Evolutionary conservation across 2,888 invertebrate species (phyloP), one percentile per base, ranked within the genome.

Genomic region (Molanna angustata): DNA sequence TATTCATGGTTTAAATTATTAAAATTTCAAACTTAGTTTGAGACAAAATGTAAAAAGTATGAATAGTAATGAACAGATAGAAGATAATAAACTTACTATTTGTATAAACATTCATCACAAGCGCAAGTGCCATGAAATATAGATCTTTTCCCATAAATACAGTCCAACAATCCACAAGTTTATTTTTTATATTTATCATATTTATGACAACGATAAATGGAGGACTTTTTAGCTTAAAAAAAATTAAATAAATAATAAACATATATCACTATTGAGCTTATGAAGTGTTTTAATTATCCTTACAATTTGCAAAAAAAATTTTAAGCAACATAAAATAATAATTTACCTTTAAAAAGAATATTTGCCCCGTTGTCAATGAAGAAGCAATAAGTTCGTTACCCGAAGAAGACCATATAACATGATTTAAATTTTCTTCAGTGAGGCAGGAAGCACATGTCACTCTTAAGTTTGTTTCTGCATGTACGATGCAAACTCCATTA

Each of bases 301-400:
- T n/a, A n/a, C n/a, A n/a, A n/a, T n/a, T n/a, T n/a, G n/a, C 11
- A 21, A 20, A 21, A 16, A 3, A 16, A 19, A n/a, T 4, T 22
- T 35, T 9, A n/a, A 35, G 4, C 11, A 21, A 42, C 13, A 22
- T 6, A 17, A 32, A 45, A 31, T 3, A 16, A 44, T 27, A 22
- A 14, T 13, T 40, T 52, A 74, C 76, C 64, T 69, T 64, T 37
- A 69, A 63, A 32, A 76, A 66, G 56, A 76, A 76, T 1, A 76
- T 64, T 60, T 76, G 75, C 16, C 76, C 77, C 2, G 74, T 74
- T 1, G 71, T 66, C 70, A 72, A 72, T 3, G 76, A 74, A 0
- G 71, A 72, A 1, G 70, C 70, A 1, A 71, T 64, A 31, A 77
- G 14, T 16, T 68, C 66, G 9, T 68, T 62, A 1, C 76, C 76